Evolutionary conservation across 2,797 vertebrate genomes (phyloP).

Genomic region (Rhinophrynus dorsalis): DNA sequence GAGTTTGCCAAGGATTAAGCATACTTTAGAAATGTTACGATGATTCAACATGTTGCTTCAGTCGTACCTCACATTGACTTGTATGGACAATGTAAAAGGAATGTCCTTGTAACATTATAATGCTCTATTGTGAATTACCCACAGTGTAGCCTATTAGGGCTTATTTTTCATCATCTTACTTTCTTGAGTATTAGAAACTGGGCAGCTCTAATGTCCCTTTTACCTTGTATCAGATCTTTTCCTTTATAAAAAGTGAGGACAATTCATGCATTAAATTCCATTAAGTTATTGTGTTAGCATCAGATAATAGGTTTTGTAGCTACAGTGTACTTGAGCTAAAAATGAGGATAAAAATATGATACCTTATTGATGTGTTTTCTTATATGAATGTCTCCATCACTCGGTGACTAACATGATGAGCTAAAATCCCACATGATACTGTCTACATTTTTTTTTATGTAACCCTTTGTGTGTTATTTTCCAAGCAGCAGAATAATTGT

Average conservation of each 20-base stretch:
- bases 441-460: background rate
- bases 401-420: background rate
- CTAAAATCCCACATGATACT: background rate
- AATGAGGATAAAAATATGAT: background rate
- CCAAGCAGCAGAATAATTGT: no score
- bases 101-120: constrained; percentile 4
- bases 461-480: no score
- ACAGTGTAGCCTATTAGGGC: background rate
- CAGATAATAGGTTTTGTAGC: constrained; percentile 19
- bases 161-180: constrained; percentile 28
- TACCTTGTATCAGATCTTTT: constrained; percentile 29
- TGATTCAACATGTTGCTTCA: background rate
- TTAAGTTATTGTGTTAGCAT: constrained; percentile 27
- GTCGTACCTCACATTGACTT: background rate
- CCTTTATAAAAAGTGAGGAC: constrained; percentile 23
- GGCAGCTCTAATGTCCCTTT: constrained; percentile 4
- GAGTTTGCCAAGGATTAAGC: no score
- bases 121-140: constrained; percentile 4
- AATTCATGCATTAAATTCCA: constrained; percentile 28
- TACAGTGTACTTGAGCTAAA: constrained; percentile 2
- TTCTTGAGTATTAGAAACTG: constrained; percentile 20
- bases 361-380: background rate
- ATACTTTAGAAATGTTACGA: background rate
- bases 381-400: constrained; percentile 10
- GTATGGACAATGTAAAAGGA: background rate